Evolutionary conservation across 2,888 invertebrate species (phyloP), one percentile per base, ranked within the genome.

Genomic region (Phengaris arion): DNA sequence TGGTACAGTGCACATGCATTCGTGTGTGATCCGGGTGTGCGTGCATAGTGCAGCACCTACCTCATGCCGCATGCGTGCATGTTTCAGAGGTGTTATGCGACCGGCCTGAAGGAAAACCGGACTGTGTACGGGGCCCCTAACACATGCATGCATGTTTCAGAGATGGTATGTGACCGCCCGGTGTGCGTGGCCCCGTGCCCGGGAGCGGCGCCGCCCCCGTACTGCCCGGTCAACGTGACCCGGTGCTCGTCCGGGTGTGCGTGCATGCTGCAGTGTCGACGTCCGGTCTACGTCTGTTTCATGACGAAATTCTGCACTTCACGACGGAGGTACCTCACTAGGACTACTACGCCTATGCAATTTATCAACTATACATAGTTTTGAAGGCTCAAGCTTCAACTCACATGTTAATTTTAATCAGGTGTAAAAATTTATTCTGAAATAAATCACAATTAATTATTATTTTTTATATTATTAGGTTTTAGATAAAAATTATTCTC

Each of bases 221-320:
- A 75, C 10, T 89, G 89, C 72, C 89, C 89, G 0, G 51, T 22
- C 3, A 77, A 78, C 9, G 55, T 83, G 6, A 84, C 85, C 0
- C 59, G 74, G 0, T 87, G 87, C 76, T 76, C 77, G 3, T 79
- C 82, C 0, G 83, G 83, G 0, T 88, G 88, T 73, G 83, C 82
- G 2, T 89, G 89, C 78, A 79, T 82, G 78, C 76, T 89, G 87
- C 76, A 74, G 79, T 0, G 68, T 22, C 0, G 54, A 22, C 45
- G 15, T 1, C 69, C 75, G 54, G 45, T 70, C 4, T 46, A 82
- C 9, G 76, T 77, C 8, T 88, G 89, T 77, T 88, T 85, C 75
- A 78, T 82, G 78, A 82, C 81, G 10, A 81, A 81, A 12, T 77
- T 81, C 77, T 88, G 89, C 75, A 72, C 74, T 22, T 77, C 78